Evolutionary conservation across 2,888 invertebrate genomes (phyloP), one percentile per base, ranked within the genome.

Genomic region (Pherbina coryleti): DNA sequence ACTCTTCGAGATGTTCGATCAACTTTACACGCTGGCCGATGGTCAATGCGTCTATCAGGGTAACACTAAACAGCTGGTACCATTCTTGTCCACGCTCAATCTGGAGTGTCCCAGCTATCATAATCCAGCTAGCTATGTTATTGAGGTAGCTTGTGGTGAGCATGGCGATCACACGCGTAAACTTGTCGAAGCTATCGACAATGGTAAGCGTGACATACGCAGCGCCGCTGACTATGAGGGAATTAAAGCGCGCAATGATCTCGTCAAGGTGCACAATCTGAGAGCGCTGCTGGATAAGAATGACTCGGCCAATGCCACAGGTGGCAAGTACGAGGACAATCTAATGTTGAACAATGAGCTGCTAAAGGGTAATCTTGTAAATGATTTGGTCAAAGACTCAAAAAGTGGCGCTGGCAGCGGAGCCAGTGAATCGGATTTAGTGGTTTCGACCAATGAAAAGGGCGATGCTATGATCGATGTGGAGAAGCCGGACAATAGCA

Each of bases 31-130:
- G 5, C 90, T 98, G 81, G 96, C 98, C 19, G 97, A 97, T 83
- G 98, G 98, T 0, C 96, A 97, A 88, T 98, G 98, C 88, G 96
- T 98, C 17, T 98, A 98, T 89, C 96, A 97, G 86, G 98, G 98
- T 74, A 95, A 95, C 79, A 96, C 97, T 0, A 94, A 92, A 77
- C 93, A 95, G 86, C 90, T 98, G 77, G 95, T 98, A 85, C 94
- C 95, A 81, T 96, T 95, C 88, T 91, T 98, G 78, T 93, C 94
- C 70, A 94, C 93, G 31, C 92, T 97, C 70, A 93, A 92, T n/a
- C 92, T 98, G 34, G 94, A 96, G 86, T 98, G 98, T 86, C 98
- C 98, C 0, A 95, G 96, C 75, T 98, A 98, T 90, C 98, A 98
- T 91, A 98, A 98, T 91, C 98, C 98, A 0, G 98, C 98, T 7